Percentiles rank a stretch among this genome's conserved stretches.
Evolutionary conservation across 2,888 invertebrate species (phyloP).

Genomic region (Tholera decimalis): DNA sequence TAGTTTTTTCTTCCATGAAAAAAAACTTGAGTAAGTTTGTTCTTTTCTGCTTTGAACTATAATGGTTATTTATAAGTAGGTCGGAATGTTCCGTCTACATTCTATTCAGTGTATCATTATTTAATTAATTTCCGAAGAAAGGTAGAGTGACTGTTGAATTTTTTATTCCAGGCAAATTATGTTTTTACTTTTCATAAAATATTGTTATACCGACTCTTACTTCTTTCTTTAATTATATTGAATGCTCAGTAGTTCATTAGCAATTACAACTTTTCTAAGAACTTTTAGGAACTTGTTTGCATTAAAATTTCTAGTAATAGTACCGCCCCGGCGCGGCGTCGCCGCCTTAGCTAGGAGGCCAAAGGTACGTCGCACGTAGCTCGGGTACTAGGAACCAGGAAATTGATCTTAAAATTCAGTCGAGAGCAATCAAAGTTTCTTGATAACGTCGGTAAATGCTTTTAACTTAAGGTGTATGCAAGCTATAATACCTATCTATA

Average conservation of each 20-base stretch:
- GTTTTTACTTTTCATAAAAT: not conserved
- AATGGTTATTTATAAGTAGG: not conserved
- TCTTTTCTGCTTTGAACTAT: not conserved
- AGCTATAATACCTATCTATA: not conserved
- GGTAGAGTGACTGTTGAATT: not conserved
- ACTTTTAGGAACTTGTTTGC: not conserved
- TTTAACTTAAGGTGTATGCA: conserved; percentile 23
- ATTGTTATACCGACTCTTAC: too few species aligned
- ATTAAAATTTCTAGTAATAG: not conserved
- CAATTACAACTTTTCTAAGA: not conserved
- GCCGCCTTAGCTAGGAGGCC: not conserved
- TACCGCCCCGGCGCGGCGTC: conserved; percentile 5
- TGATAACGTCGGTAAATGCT: conserved; percentile 40
- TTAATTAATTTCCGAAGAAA: not conserved
- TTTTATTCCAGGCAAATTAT: not conserved
- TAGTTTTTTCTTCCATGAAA: not conserved
- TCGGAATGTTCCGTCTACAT: too few species aligned
- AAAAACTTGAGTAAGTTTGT: not conserved
- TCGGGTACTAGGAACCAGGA: conserved; percentile 41
- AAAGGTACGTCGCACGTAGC: not conserved
- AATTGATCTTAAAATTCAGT: conserved; percentile 60
- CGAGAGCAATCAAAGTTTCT: conserved; percentile 60
- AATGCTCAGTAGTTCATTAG: not conserved
- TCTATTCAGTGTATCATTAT: too few species aligned
- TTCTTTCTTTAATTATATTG: not conserved